Evolutionary conservation across 2,888 invertebrate genomes (phyloP), one percentile per base, ranked within the genome.

Genomic region (Megamerina dolium): DNA sequence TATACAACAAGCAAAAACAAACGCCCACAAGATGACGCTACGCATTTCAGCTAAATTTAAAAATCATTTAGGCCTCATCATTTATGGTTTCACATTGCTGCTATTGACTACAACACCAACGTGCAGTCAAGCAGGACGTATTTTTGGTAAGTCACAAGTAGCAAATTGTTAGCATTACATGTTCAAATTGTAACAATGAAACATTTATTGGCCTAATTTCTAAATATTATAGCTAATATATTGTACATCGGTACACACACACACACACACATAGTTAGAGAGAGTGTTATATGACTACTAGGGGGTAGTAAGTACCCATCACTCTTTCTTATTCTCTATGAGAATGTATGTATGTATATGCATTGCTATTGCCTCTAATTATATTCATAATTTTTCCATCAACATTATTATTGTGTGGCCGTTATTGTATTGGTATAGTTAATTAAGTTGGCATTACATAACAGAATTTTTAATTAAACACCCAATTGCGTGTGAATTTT

Each of bases 11-110:
- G n/a, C n/a, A n/a, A n/a, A n/a, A n/a, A n/a, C n/a, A 20, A 48
- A 52, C 48, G 29, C 39, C 32, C 41, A 46, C 54, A 58, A 51
- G 57, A 70, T 70, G 70, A 66, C 66, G 65, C 55, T 60, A 55
- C 64, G 69, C 56, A 61, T 68, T 57, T 63, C 66, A 51, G 64
- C 60, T 43, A 66, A 63, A 63, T 68, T 59, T 56, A 64, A 63
- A 60, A 66, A 68, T 63, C 62, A 66, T 63, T 61, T 65, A 57
- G 69, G 64, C 59, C 64, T 67, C 59, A 69, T 72, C 58, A 68
- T 69, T 60, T 66, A 67, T 57, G 68, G 67, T 56, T 66, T 62
- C 52, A 54, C 59, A 35, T 49, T 70, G 60, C 55, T 70, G 54
- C 55, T 71, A 53, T 53, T 61, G 57, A 59, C 61, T 51, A 57